These are phyloP conservation scores for Drosophila paucipuncta DNA, from an alignment of 2,888 invertebrate genomes.

Conservation along the genomic window DNA sequence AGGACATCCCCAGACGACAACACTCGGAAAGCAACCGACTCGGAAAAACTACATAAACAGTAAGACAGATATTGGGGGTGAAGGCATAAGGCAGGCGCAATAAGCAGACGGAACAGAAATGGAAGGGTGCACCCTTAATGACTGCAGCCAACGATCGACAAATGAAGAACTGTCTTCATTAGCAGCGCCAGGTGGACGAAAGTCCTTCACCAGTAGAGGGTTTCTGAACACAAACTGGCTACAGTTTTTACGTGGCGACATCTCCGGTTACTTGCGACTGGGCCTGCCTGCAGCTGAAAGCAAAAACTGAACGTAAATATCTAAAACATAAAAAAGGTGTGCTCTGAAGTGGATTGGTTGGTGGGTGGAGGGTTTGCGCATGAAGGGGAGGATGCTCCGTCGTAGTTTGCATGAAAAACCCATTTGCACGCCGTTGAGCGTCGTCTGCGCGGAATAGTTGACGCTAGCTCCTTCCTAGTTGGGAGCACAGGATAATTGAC, in stretches of 20 bases:
- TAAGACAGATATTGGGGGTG: constrained; percentile 10
- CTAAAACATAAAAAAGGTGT: constrained; percentile 71
- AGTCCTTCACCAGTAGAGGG: neutral
- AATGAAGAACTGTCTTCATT: constrained; percentile 80
- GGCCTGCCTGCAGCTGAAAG: constrained; percentile 10
- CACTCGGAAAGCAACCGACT: constrained; percentile 22
- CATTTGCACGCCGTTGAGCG: constrained; percentile 74
- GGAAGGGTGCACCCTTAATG: constrained; percentile 49
- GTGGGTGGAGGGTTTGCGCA: neutral
- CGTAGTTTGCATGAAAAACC: constrained; percentile 75
- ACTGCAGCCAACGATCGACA: constrained; percentile 69
- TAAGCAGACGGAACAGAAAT: constrained; percentile 24
- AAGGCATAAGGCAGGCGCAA: constrained; percentile 10
- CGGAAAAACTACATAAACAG: constrained; percentile 44
- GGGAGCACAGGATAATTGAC: constrained; percentile 82
- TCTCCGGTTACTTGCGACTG: constrained; percentile 10
- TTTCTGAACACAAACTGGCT: constrained; percentile 5
- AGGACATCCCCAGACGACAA: constrained; percentile 15
- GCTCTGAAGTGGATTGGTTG: constrained; percentile 9
- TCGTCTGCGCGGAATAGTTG: constrained; percentile 65
- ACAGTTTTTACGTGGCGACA: constrained; percentile 36
- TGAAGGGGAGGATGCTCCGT: neutral
- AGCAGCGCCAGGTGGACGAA: constrained; percentile 35
- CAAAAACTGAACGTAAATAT: constrained; percentile 53
- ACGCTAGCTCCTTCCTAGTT: constrained; percentile 26